Percentiles rank a stretch among this genome's conserved stretches.
These are phyloP conservation scores for Patella depressa DNA, from an alignment of 2,888 invertebrate genomes.

Conservation along the genomic window DNA sequence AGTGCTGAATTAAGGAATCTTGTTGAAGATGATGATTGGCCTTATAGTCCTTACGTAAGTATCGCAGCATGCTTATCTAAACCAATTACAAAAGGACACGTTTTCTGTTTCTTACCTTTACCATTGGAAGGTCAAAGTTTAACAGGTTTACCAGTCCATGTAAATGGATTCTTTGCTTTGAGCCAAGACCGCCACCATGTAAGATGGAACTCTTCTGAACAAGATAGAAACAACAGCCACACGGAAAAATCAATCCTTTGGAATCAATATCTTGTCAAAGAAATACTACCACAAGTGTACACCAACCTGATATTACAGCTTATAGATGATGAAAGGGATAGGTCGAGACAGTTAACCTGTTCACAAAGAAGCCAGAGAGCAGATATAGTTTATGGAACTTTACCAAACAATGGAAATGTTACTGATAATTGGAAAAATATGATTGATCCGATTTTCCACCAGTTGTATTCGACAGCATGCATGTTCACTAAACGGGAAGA, in stretches of 20 bases:
- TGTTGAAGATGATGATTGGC: constrained; percentile 35
- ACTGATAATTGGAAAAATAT: constrained; percentile 44
- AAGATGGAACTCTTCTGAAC: constrained; percentile 62
- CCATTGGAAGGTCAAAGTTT: constrained; percentile 52
- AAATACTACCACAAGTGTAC: constrained; percentile 57
- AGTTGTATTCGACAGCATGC: constrained; percentile 30
- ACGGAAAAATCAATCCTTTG: constrained; percentile 56
- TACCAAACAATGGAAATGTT: constrained; percentile 31
- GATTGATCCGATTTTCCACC: constrained; percentile 46
- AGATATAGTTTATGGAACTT: constrained; percentile 26
- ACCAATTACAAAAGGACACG: constrained; percentile 46
- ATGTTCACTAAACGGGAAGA: not conserved
- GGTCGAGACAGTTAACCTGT: no score
- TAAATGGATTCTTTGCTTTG: constrained; percentile 66
- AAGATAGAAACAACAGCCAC: constrained; percentile 30
- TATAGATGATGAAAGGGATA: constrained; percentile 14
- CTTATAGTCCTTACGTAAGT: constrained; percentile 52
- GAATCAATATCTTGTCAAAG: constrained; percentile 59
- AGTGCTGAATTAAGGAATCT: constrained; percentile 33
- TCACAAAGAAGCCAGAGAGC: no score
- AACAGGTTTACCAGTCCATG: constrained; percentile 66
- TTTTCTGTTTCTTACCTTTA: constrained; percentile 68
- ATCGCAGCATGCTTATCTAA: constrained; percentile 45
- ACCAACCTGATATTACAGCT: constrained; percentile 37
- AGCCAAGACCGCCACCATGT: constrained; percentile 63